Base-by-base conservation (phyloP, 1,140 invertebrate genomes). In the Lepidurus couesii region DNA sequence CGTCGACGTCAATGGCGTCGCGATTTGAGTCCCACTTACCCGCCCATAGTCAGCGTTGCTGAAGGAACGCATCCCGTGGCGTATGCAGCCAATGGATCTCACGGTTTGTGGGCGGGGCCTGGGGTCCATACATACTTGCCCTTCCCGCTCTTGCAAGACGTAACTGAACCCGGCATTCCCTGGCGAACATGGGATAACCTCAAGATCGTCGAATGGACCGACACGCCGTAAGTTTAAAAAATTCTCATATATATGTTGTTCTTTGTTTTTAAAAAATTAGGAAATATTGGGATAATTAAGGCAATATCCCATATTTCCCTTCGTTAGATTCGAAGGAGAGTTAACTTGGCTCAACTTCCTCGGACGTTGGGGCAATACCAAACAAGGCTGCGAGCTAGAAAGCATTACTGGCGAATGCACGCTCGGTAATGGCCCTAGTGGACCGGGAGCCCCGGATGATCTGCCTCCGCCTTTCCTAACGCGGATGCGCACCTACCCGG, bases 141-240 rank as follows among this genome's bases (percentile, higher is more conserved):
- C 74, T 80, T 82, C 75, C 79, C 79, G 8, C 75, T 81, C 74
- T 73, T 82, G 8, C 44, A 79, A 45, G 81, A 82, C 77, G 77
- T 80, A 73, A 76, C 80, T 11, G 79, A 80, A 11, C 75, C 76
- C 43, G 81, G 81, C 11, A 76, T 78, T 42, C 42, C 79, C 10
- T 82, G 81, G 81, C 81, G 79, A 24, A 81, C 81, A 24, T 82
- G 81, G 81, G 77, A 82, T 34, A 77, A 78, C n/a, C 74, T 82
- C 9, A 79, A 78, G 7, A 65, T 82, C 9, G 78, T 82, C 6
- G 42, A 78, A 21, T 79, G 79, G 75, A 43, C 24, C 16, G 44
- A 65, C 26, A 21, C 43, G n/a, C 45, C 47, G 75, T 73, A 76
- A 77, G 76, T 65, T 42, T 47, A 34, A 77, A 73, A n/a, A 16